Base-by-base conservation (phyloP, 2,888 invertebrate genomes). In the Gryllus longicercus region DNA sequence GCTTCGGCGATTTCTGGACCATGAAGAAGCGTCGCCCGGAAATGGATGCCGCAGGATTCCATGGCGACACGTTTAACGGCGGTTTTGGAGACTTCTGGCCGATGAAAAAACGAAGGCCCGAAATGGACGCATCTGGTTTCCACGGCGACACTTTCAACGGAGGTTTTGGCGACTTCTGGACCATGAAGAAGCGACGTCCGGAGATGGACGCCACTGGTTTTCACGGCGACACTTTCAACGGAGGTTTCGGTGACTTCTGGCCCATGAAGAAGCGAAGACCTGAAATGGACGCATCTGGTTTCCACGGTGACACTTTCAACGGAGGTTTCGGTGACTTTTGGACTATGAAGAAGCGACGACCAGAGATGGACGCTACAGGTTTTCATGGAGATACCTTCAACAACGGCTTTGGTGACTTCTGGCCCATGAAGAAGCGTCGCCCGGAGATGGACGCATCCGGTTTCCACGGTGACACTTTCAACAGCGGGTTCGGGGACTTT, bases 401-500 rank as follows among this genome's bases (percentile, higher is more conserved):
- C 49, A 80, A 81, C 12, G 84, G 84, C 1, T 84, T 85, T 74
- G 85, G 85, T 11, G 83, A 84, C 50, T 84, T 84, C 78, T 81
- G 80, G 79, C 80, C 83, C 0, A 82, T 84, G 82, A 82, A 83
- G 79, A 82, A 82, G 75, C n/a, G 76, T 16, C 76, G 76, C 16
- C 83, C 83, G 16, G 84, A 83, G 75, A 84, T 84, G 84, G 84
- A 84, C 76, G 83, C 85, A 0, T 83, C 84, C 38, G 86, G 86
- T 3, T 86, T 86, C 79, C 84, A 86, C 80, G 86, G 86, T 0
- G 86, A 86, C 79, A 85, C 85, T 0, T 86, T 86, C 77, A 84
- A 83, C 38, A 82, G 84, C n/a, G 85, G 85, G 0, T 86, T 86
- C 77, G 86, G 86, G 10, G 85, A 85, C 51, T 86, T 86, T 81